phyloP scores from a whole-genome alignment of 2,113 vertebrate genomes.

The Circaetus gallicus region DNA sequence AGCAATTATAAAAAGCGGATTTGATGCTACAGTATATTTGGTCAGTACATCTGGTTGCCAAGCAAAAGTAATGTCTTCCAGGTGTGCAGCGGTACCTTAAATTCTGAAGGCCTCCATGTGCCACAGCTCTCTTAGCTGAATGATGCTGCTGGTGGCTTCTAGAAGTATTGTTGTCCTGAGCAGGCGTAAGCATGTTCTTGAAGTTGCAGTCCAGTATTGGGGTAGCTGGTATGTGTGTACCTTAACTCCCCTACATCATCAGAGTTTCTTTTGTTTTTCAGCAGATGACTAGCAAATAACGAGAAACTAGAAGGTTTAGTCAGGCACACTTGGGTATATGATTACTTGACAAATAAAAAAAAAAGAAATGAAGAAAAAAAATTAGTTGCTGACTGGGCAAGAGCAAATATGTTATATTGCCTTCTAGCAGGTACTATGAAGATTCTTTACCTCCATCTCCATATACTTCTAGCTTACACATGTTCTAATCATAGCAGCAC shows the following conservation, averaged over 20 bases:
- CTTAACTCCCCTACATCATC: background rate
- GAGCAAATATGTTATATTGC: background rate
- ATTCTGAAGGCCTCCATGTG: background rate
- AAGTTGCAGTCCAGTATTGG: background rate
- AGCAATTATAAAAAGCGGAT: background rate
- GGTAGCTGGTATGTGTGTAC: too few species aligned
- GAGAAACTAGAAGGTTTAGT: background rate
- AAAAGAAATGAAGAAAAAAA: too few species aligned
- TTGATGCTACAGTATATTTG: background rate
- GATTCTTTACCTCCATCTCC: background rate
- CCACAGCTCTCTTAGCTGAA: background rate
- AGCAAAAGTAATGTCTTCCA: background rate
- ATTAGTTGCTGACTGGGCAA: too few species aligned
- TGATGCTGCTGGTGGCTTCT: too few species aligned
- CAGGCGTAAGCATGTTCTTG: rapidly evolving
- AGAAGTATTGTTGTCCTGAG: too few species aligned
- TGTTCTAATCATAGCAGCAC: background rate
- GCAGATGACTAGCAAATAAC: background rate
- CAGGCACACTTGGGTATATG: background rate
- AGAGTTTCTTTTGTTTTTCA: background rate
- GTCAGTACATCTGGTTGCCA: background rate
- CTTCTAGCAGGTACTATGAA: background rate
- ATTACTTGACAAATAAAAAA: background rate
- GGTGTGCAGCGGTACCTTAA: background rate
- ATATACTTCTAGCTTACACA: rapidly evolving